Conservation (phyloP, 2,113 vertebrate species). For the Loxodonta africana region DNA sequence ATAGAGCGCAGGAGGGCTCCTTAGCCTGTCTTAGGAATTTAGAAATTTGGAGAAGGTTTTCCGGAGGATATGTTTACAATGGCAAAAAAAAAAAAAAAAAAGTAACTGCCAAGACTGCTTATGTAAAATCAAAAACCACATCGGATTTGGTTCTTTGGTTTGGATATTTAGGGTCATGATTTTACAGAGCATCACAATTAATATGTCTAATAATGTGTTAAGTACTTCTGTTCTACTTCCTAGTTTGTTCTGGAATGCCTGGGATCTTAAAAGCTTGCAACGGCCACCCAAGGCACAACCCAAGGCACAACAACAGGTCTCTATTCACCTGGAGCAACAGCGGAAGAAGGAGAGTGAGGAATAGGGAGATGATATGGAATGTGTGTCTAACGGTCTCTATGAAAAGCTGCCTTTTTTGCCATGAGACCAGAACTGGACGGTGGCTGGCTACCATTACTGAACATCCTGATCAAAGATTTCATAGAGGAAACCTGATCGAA, state of each 20-base stretch:
- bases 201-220: background rate
- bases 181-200: background rate
- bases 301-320: background rate
- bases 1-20: background rate
- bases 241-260: background rate
- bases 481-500: background rate
- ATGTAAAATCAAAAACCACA: background rate
- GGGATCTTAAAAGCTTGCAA: background rate
- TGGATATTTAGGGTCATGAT: background rate
- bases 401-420: background rate
- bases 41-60: background rate
- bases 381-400: background rate
- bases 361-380: background rate
- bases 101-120: background rate
- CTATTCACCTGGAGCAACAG: background rate
- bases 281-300: background rate
- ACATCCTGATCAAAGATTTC: background rate
- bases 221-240: background rate
- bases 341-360: background rate
- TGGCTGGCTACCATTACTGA: background rate
- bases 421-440: background rate
- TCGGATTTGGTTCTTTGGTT: background rate
- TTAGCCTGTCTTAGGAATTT: background rate
- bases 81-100: background rate
- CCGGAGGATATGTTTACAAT: background rate